Percentiles rank a stretch among this genome's conserved stretches.
Evolutionary conservation across 2,113 vertebrate species (phyloP).

Genomic region (Proteles cristata): DNA sequence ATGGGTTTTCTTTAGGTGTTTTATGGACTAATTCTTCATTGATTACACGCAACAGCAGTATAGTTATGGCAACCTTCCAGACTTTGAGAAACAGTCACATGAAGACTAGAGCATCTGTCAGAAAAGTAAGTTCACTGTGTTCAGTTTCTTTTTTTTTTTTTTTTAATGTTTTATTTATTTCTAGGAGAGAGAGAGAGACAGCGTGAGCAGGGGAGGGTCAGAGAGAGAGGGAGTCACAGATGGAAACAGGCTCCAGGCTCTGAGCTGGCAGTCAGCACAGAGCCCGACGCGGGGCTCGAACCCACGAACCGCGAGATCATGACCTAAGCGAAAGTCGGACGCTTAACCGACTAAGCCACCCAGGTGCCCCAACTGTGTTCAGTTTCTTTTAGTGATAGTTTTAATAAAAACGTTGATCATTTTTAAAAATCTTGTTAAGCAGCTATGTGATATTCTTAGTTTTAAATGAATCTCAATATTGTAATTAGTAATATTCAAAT

Average conservation of each 20-base stretch:
- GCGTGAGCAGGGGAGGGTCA: too few relatives aligned
- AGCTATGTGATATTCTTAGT: not conserved
- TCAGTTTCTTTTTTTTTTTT: not conserved
- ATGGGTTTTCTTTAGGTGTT: slow-evolving; percentile 73
- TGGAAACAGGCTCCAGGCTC: too few relatives aligned
- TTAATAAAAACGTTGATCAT: not conserved
- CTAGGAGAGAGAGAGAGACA: too few relatives aligned
- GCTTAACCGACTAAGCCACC: too few relatives aligned
- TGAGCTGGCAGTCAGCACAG: too few relatives aligned
- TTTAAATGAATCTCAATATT: slow-evolving; percentile 38
- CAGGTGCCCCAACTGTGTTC: too few relatives aligned
- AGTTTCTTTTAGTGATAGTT: not conserved
- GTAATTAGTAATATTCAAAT: slow-evolving; percentile 22
- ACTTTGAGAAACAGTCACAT: slow-evolving; percentile 86
- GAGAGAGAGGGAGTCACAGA: too few relatives aligned
- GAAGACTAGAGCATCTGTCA: slow-evolving; percentile 89
- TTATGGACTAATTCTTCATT: slow-evolving; percentile 67
- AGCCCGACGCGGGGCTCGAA: too few relatives aligned
- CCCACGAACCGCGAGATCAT: too few relatives aligned
- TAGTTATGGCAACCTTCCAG: slow-evolving; percentile 90
- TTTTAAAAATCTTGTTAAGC: not conserved
- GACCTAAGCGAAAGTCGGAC: too few relatives aligned
- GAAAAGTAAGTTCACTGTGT: slow-evolving; percentile 86
- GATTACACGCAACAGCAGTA: not conserved
- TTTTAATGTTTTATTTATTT: too few relatives aligned